Conservation (phyloP, 2,888 invertebrate genomes). For the Neuroscelio doddi region DNA sequence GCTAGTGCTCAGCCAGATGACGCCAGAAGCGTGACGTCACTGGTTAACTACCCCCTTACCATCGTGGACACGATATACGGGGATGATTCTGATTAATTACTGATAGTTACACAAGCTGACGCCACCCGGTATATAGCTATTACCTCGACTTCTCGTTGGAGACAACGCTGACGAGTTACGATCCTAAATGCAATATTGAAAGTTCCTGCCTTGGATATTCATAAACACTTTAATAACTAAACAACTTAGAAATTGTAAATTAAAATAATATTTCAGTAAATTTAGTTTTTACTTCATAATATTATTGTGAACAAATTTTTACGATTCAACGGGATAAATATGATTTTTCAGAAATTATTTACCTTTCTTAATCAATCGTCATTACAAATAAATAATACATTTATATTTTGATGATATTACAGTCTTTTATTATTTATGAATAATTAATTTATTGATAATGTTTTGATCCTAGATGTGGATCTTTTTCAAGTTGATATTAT, state of each 20-base stretch:
- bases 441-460: too few relatives aligned
- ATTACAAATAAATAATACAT: too few relatives aligned
- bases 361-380: too few relatives aligned
- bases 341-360: too few relatives aligned
- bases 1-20: constrained; percentile 69
- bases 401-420: too few relatives aligned
- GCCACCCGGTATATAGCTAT: constrained; percentile 61
- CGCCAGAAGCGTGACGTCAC: constrained; percentile 72
- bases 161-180: constrained; percentile 20
- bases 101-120: constrained; percentile 72
- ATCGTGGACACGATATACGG: constrained; percentile 62
- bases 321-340: too few relatives aligned
- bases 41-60: constrained; percentile 68
- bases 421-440: too few relatives aligned
- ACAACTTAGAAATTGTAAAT: background rate
- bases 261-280: too few relatives aligned
- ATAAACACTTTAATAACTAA: constrained; percentile 2
- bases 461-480: too few relatives aligned
- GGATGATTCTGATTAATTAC: constrained; percentile 72
- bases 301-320: too few relatives aligned
- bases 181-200: constrained; percentile 15
- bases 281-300: too few relatives aligned
- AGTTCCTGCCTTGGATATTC: background rate
- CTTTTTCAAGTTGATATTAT: too few relatives aligned
- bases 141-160: constrained; percentile 23